Base-by-base conservation (phyloP, 2,888 invertebrate species). In the Syrphus vitripennis region DNA sequence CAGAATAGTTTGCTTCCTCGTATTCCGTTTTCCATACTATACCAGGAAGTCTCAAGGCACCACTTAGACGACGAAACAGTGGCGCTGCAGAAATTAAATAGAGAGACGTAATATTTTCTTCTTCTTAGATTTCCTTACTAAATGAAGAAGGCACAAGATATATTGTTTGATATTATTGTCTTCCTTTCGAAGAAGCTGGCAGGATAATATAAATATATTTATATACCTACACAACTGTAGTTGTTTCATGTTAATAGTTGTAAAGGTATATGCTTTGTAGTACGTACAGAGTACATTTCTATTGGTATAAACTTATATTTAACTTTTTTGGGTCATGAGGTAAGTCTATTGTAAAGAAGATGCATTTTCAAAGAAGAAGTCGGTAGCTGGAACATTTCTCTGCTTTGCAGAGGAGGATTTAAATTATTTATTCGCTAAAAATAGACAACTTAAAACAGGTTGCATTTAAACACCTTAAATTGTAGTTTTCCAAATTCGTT, bases 21-120 rank as follows among this genome's bases (percentile, higher is more conserved):
- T 55, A 29, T n/a, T 53, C 24, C 16, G n/a, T 55, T 34, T 57
- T 34, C 57, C 57, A 7, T 57, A 14, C 31, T 53, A 31, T 59
- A 45, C 29, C 48, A 72, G 71, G 79, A 79, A 79, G 63, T 72
- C 71, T 72, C 71, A 63, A 65, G 79, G 79, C 79, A 79, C 79
- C 79, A 79, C 79, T 79, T 79, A 72, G 70, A 70, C 70, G 61
- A 63, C 61, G 53, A 42, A 34, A 65, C 40, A 53, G 40, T 53
- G 61, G 78, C 61, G 70, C 61, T 78, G 53, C 40, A 63, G 70
- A 78, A 71, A 61, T 77, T 50, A 70, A 57, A 69, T 42, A 61
- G 53, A 70, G 14, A 45, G 24, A 45, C 59, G 16, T 24, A 71
- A 63, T 55, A 55, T 71, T 40, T 63, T 45, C 71, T 78, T 50